These are phyloP conservation scores for Acanthosepion esculentum DNA, from an alignment of 2,888 invertebrate genomes.

Conservation along the genomic window DNA sequence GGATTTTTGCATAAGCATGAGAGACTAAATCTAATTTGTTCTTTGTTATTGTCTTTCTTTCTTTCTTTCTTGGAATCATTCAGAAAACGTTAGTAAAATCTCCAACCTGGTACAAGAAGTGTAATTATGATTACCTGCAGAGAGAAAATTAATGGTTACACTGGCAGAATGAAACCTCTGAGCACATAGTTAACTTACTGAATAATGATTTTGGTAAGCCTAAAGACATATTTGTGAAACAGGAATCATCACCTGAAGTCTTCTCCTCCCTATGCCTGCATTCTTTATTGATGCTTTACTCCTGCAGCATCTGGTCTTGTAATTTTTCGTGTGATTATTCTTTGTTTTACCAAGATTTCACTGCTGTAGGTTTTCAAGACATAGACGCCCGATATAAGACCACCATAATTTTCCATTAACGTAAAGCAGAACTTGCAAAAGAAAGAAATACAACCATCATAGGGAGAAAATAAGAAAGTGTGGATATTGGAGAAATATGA, in stretches of 20 bases:
- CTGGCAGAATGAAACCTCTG: neutral
- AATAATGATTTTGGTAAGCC: conserved; percentile 6
- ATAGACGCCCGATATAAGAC: neutral
- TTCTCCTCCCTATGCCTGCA: neutral
- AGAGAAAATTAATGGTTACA: neutral
- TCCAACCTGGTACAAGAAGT: neutral
- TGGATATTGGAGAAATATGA: neutral
- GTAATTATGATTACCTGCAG: neutral
- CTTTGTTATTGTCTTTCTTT: neutral
- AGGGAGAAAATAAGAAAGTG: neutral
- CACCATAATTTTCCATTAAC: neutral
- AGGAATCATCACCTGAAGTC: neutral
- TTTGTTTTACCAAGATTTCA: neutral
- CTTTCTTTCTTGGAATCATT: neutral
- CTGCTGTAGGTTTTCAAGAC: neutral
- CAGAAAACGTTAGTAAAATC: neutral
- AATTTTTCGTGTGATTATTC: neutral
- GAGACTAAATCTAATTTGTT: neutral
- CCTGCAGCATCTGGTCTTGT: neutral
- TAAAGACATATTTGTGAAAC: neutral
- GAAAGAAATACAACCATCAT: neutral
- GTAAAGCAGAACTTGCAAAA: neutral
- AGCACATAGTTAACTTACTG: neutral
- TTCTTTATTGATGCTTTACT: neutral
- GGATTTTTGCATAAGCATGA: neutral